Percentiles rank a stretch among this genome's conserved stretches.
Conservation (phyloP, 2,797 vertebrate species). For the Propithecus perrieri region DNA sequence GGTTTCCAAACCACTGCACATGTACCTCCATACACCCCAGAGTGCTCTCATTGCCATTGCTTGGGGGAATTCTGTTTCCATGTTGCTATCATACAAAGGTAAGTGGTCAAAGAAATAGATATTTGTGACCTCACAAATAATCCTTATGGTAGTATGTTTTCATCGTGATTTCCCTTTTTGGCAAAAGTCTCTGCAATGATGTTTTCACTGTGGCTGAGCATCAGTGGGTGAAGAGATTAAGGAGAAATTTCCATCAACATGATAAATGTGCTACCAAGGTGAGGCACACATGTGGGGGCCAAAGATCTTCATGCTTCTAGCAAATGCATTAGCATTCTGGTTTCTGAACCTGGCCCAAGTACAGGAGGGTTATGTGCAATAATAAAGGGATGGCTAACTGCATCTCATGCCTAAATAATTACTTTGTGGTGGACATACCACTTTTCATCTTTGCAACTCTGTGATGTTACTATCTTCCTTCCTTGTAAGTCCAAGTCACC, state of each 20-base stretch:
- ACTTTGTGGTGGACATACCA: not conserved
- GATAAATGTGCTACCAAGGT: not conserved
- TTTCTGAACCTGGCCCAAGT: slow-evolving; percentile 13
- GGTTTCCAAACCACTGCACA: not conserved
- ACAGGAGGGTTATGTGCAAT: not conserved
- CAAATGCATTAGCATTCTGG: not conserved
- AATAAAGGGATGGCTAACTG: slow-evolving; percentile 17
- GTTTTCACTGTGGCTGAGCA: not conserved
- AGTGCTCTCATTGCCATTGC: not conserved
- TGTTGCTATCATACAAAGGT: not conserved
- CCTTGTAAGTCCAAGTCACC: not conserved
- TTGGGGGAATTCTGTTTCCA: not conserved
- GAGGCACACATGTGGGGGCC: not conserved
- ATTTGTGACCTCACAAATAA: not conserved
- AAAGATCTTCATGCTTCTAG: not conserved
- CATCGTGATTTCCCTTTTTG: not conserved
- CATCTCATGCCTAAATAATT: not conserved
- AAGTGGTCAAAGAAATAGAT: not conserved
- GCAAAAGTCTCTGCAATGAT: not conserved
- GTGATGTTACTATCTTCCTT: not conserved
- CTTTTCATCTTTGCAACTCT: not conserved
- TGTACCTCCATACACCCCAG: not conserved
- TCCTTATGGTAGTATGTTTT: not conserved
- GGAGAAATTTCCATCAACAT: not conserved
- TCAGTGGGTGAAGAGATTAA: not conserved